Conservation (phyloP, 2,113 vertebrate genomes). For the Equus przewalskii region DNA sequence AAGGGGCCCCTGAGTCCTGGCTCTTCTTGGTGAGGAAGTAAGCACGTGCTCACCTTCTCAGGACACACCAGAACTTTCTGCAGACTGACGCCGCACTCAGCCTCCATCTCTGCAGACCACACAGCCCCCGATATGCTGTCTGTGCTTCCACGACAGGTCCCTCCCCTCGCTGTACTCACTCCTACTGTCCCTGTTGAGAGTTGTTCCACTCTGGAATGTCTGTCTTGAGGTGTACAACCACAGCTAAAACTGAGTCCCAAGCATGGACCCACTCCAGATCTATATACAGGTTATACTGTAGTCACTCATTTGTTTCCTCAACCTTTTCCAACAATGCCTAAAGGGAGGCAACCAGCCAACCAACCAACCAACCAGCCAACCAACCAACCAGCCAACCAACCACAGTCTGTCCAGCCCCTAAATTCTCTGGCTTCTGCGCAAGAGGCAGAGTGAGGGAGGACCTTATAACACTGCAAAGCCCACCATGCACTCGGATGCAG, state of each 20-base stretch:
- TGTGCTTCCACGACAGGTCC: fast-evolving
- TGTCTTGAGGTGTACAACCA: neutral
- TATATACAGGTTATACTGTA: neutral
- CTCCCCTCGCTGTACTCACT: neutral
- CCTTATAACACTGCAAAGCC: neutral
- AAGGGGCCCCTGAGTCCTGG: neutral
- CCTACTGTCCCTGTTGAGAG: neutral
- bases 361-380: too few species aligned
- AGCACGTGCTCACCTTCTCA: fast-evolving
- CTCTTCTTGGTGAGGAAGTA: neutral
- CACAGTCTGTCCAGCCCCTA: neutral
- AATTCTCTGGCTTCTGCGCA: neutral
- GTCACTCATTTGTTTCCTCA: neutral
- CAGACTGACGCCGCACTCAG: neutral
- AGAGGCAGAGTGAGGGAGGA: neutral
- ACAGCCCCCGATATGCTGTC: fast-evolving
- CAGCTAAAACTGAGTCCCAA: neutral
- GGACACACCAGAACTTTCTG: neutral
- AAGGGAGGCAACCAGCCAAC: neutral
- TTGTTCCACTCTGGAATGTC: neutral
- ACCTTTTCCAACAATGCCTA: neutral
- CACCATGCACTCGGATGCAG: neutral
- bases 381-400: too few species aligned
- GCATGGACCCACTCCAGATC: neutral
- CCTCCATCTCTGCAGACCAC: neutral